phyloP scores from a whole-genome alignment of 2,888 invertebrate species.

The Scrobipalpa atriplicella region DNA sequence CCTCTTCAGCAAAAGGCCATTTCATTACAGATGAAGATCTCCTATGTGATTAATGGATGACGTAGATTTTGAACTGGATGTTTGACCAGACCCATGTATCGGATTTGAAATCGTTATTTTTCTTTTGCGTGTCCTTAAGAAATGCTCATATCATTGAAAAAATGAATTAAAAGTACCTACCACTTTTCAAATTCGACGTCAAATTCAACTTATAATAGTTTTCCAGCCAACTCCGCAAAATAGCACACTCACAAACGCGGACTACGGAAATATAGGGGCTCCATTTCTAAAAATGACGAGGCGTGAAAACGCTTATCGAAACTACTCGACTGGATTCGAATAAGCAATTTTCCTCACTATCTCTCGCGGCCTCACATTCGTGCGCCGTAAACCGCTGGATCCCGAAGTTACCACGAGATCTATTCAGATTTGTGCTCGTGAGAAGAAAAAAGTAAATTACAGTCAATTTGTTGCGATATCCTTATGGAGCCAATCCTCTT shows the following conservation, averaged over 20 bases:
- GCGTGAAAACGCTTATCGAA: slow-evolving; percentile 50
- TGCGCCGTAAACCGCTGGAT: slow-evolving; percentile 63
- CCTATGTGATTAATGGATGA: too few relatives aligned
- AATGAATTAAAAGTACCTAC: too few relatives aligned
- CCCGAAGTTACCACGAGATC: slow-evolving; percentile 49
- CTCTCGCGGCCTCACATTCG: slow-evolving; percentile 50
- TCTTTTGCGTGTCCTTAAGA: too few relatives aligned
- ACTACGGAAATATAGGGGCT: slow-evolving; percentile 30
- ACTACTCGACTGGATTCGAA: slow-evolving; percentile 60
- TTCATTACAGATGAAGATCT: too few relatives aligned
- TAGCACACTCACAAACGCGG: not conserved
- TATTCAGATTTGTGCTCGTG: slow-evolving; percentile 68
- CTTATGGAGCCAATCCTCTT: slow-evolving; percentile 74
- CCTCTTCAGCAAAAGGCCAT: too few relatives aligned
- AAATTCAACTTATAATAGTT: slow-evolving; percentile 15
- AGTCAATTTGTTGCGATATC: slow-evolving; percentile 77
- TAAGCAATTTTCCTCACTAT: slow-evolving; percentile 68
- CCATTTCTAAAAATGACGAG: slow-evolving; percentile 47
- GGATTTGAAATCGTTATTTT: too few relatives aligned
- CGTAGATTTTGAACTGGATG: too few relatives aligned
- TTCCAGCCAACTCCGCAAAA: slow-evolving; percentile 5
- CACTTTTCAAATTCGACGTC: not conserved
- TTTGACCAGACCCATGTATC: too few relatives aligned
- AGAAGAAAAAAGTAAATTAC: slow-evolving; percentile 78
- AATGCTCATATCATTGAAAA: too few relatives aligned